A percentile compares a stretch with the other conserved stretches of the same genome.
phyloP scores from a whole-genome alignment of 1,140 invertebrate genomes.

The Chionoecetes opilio region DNA sequence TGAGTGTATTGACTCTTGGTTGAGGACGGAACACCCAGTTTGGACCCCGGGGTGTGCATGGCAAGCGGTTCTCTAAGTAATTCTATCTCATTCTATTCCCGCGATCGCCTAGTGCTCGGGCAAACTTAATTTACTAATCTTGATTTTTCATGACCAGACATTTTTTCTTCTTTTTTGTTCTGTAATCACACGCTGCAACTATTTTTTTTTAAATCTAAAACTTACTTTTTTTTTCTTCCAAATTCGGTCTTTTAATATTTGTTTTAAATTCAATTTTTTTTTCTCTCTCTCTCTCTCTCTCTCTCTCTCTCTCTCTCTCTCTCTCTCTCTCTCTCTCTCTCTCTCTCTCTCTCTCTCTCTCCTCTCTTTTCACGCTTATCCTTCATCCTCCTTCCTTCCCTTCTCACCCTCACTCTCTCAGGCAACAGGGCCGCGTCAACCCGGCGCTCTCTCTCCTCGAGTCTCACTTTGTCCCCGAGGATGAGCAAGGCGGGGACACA shows the following conservation, averaged over 20 bases:
- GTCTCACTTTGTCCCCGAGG: slow-evolving; percentile 50
- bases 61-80: no score
- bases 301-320: slow-evolving; percentile 2
- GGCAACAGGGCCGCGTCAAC: slow-evolving; percentile 63
- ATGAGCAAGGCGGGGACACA: slow-evolving; percentile 20
- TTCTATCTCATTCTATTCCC: no score
- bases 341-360: background rate
- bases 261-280: background rate
- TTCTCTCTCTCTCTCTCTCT: background rate
- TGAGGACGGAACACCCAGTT: no score
- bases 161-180: no score
- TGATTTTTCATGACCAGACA: no score
- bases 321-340: background rate
- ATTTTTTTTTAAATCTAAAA: background rate
- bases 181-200: background rate
- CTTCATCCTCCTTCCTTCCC: background rate
- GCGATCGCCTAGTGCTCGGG: no score
- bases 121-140: no score
- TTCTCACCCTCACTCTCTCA: background rate
- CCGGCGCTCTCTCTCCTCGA: slow-evolving; percentile 58
- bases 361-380: background rate
- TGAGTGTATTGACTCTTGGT: no score
- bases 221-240: slow-evolving; percentile 31
- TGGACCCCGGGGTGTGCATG: no score
- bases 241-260: background rate